phyloP scores from a whole-genome alignment of 1,140 invertebrate species.

The Bombyx mandarina region DNA sequence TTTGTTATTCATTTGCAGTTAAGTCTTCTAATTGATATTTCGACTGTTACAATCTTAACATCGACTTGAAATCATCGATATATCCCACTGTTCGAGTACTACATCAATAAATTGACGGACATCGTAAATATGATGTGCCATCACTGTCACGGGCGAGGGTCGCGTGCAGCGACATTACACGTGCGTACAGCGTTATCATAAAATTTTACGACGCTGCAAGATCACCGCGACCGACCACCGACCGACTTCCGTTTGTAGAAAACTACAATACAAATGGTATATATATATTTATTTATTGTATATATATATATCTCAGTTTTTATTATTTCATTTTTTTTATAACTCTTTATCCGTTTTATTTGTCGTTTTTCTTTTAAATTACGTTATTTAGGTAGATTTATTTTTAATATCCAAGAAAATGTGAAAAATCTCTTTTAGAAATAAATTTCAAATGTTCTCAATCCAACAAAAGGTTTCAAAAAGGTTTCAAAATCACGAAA shows the following conservation, averaged over 20 bases:
- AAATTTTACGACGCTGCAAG: constrained; percentile 43
- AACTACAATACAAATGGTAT: constrained; percentile 9
- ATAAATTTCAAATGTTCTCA: too few species aligned
- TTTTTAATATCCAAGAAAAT: too few species aligned
- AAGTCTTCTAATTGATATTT: too few species aligned
- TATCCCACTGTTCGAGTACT: constrained; percentile 7
- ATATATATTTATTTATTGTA: neutral
- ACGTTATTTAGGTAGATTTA: too few species aligned
- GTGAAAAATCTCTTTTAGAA: too few species aligned
- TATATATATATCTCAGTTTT: neutral
- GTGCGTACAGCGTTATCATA: constrained; percentile 42
- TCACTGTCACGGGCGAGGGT: constrained; percentile 19
- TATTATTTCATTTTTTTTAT: neutral
- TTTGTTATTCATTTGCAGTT: too few species aligned
- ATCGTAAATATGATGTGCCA: constrained; percentile 34
- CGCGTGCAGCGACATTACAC: constrained; percentile 19
- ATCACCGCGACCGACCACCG: constrained; percentile 18
- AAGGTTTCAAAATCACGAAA: too few species aligned
- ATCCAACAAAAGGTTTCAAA: too few species aligned
- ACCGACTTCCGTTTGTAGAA: constrained; percentile 20
- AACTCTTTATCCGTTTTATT: neutral
- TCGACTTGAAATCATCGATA: constrained; percentile 4
- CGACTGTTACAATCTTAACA: neutral
- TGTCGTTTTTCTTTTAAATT: too few species aligned
- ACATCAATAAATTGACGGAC: constrained; percentile 21